Conservation (phyloP, 1,140 invertebrate species). For the Campoletis sonorensis region DNA sequence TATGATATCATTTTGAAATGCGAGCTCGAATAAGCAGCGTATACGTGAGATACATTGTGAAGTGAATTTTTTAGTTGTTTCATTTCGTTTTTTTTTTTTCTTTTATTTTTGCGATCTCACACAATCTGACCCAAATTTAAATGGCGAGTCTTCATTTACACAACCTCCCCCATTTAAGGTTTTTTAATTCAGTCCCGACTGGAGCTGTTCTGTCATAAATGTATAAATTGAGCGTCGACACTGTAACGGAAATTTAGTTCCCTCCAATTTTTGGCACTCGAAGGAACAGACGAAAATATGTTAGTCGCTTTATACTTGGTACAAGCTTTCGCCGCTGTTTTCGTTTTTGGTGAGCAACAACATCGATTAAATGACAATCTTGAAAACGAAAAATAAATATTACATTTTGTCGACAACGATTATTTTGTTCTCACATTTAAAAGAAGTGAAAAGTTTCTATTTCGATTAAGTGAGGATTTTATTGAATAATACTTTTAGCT, state of each 20-base stretch:
- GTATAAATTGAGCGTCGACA: constrained; percentile 12
- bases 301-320: neutral
- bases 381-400: neutral
- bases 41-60: constrained; percentile 44
- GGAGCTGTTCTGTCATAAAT: neutral
- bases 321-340: neutral
- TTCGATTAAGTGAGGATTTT: no score
- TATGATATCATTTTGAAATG: neutral
- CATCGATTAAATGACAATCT: neutral
- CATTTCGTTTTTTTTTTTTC: no score
- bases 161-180: neutral
- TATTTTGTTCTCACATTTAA: neutral
- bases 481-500: neutral
- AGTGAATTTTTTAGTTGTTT: neutral
- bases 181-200: neutral
- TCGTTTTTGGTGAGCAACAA: neutral
- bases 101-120: neutral
- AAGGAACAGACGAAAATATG: neutral
- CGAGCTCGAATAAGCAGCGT: neutral
- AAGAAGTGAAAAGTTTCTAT: neutral
- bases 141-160: constrained; percentile 20
- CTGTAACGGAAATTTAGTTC: neutral
- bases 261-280: neutral
- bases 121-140: constrained; percentile 50
- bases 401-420: no score